Conservation (phyloP, 2,888 invertebrate genomes). For the Dusona sp. region DNA sequence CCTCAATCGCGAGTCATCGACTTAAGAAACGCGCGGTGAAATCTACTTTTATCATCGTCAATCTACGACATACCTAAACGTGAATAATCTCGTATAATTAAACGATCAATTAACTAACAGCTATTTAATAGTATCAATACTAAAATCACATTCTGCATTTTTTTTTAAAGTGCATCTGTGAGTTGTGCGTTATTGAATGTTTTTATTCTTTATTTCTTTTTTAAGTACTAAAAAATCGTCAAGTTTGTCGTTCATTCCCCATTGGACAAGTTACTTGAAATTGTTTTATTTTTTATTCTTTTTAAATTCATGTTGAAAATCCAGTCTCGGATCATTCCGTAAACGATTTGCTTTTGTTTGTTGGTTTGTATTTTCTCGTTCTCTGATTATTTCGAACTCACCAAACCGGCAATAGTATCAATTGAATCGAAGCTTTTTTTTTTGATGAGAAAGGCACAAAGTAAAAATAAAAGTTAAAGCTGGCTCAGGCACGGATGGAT, state of each 20-base stretch:
- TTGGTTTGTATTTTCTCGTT: slow-evolving; percentile 12
- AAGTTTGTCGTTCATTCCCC: slow-evolving; percentile 10
- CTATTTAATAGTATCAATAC: slow-evolving; percentile 70
- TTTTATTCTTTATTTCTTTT: slow-evolving; percentile 65
- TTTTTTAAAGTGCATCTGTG: slow-evolving; percentile 81
- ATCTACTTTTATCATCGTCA: slow-evolving; percentile 10
- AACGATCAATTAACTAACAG: slow-evolving; percentile 49
- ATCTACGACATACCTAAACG: slow-evolving; percentile 35
- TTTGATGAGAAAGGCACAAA: slow-evolving; percentile 80
- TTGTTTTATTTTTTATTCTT: not conserved
- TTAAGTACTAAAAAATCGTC: slow-evolving; percentile 62
- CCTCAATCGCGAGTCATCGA: slow-evolving; percentile 18
- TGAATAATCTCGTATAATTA: slow-evolving; percentile 43
- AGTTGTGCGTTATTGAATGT: slow-evolving; percentile 84
- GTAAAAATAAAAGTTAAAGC: slow-evolving; percentile 77
- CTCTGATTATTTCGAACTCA: slow-evolving; percentile 37
- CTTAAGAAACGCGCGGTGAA: slow-evolving; percentile 56
- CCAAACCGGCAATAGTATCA: slow-evolving; percentile 60
- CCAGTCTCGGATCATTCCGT: slow-evolving; percentile 77
- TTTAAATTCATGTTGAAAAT: slow-evolving; percentile 59
- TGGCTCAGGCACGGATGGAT: slow-evolving; percentile 76
- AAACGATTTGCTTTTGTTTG: slow-evolving; percentile 50
- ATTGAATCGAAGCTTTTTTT: slow-evolving; percentile 61
- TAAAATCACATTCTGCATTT: slow-evolving; percentile 75
- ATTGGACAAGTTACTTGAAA: slow-evolving; percentile 9